Percentiles rank a stretch among this genome's conserved stretches.
Conservation (phyloP, 1,140 invertebrate species). For the Leptopilina boulardi region DNA sequence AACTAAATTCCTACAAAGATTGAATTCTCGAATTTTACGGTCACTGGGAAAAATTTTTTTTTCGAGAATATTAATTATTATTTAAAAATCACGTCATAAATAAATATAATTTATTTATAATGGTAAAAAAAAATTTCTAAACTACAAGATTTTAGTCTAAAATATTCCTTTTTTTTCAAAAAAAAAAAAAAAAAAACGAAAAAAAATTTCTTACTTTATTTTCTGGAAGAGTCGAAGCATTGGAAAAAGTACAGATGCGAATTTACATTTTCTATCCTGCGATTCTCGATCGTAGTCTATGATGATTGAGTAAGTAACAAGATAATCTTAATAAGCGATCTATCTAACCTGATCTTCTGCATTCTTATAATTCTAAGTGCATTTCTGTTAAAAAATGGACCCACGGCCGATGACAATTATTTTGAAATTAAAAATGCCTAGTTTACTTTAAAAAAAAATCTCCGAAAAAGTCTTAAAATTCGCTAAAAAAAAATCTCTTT, state of each 20-base stretch:
- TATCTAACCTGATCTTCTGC: conserved; percentile 55
- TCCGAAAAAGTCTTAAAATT: too few species aligned
- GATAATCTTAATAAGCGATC: conserved; percentile 54
- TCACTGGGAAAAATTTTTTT: too few species aligned
- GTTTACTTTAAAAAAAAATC: background rate
- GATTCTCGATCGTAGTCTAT: conserved; percentile 43
- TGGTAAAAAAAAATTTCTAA: too few species aligned
- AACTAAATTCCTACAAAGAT: background rate
- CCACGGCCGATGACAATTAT: conserved; percentile 32
- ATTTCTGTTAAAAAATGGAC: conserved; percentile 50
- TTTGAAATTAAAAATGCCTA: background rate
- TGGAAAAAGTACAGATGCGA: conserved; percentile 20
- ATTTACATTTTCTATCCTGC: conserved; percentile 26
- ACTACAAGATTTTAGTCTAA: too few species aligned
- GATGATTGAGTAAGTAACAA: conserved; percentile 48
- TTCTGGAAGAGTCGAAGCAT: background rate
- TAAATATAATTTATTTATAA: too few species aligned
- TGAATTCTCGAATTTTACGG: too few species aligned
- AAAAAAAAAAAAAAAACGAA: background rate
- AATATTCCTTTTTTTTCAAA: too few species aligned
- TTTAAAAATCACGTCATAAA: too few species aligned
- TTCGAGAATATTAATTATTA: too few species aligned
- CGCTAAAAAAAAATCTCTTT: too few species aligned
- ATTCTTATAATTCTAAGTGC: conserved; percentile 50
- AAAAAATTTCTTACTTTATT: background rate